Evolutionary conservation across 2,113 vertebrate genomes (phyloP), one percentile per base, ranked within the genome.

Genomic region (Gobiocypris rarus): DNA sequence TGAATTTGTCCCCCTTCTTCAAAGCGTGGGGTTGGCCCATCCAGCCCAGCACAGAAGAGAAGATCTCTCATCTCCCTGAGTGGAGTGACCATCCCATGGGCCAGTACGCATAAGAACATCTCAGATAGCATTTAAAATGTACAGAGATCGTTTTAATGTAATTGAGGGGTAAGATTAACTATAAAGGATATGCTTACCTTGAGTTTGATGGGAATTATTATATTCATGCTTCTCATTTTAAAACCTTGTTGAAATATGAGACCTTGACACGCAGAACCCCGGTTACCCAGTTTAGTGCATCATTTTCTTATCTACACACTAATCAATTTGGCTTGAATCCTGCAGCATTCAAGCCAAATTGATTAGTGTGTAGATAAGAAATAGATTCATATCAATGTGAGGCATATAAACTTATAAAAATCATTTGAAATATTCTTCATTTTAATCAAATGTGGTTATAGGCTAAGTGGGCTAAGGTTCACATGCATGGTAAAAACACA

Each of bases 1-100:
- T 89, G 90, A 94, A 96, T 78, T 89, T 96, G 78, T 54, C 22
- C 17, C 88, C 88, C 3, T 97, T 96, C 91, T 95, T 96, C 69
- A 89, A 94, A 86, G 86, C 93, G 48, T 96, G 96, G 95, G 93
- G 93, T 70, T 97, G 95, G 95, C 94, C 95, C 34, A 91, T 96
- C 19, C 31, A 89, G 45, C 15, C 70, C 0, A 79, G 79, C 14
- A 90, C 94, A 38, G 92, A 92, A 5, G 13, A 88, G 15, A 91
- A 92, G 19, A 88, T 96, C 82, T 85, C 90, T 82, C 75, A 4
- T 26, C 91, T 96, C 41, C 94, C 95, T 1, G 1, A 9, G 7
- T 96, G 95, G 95, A 90, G 71, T 15, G 92, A 96, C 82, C 90
- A 97, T 84, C 93, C 95, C 58, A 89, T 95, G 95, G 75, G 38